Evolutionary conservation across 2,113 vertebrate genomes (phyloP), one percentile per base, ranked within the genome.

Genomic region (Buteo buteo): DNA sequence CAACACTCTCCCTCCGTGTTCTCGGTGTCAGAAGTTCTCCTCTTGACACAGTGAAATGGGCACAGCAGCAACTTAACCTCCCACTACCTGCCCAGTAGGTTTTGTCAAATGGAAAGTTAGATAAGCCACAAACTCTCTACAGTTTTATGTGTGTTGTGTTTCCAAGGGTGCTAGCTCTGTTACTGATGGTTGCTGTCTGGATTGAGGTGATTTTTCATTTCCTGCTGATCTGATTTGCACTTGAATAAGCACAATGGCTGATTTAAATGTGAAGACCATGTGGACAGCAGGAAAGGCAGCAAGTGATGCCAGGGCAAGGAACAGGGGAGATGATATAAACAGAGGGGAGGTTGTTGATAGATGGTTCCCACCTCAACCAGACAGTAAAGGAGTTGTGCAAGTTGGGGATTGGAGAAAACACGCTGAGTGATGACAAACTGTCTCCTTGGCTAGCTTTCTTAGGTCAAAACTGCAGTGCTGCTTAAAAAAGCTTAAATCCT

Each of bases 1-100:
- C 40, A 52, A 7, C 7, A 0, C 18, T 34, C 28, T 42, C 1
- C 32, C 32, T 66, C 2, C 0, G 0, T 4, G 50, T 6, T 16
- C 36, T 45, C 1, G 0, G 20, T 58, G 54, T 20, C 47, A 18
- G 45, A 34, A 49, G 21, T 7, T 62, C 15, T 64, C 5, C 25
- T 74, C 17, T 71, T 0, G 2, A 47, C 57, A 4, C 79, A 16
- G 42, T 20, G 54, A 25, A 40, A 65, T 3, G 40, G 72, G 28
- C 84, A 34, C 36, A 74, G 65, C 44, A 28, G 64, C 31, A 14
- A 11, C 44, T 26, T 59, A 38, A 10, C 25, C 54, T 79, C 49
- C 19, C 5, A 0, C 45, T 34, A 9, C 40, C 24, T 45, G 32
- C 40, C 47, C 18, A 1, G 16, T 47, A 5, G 15, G 32, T 10